Conservation (phyloP, 2,888 invertebrate species). For the Perithous albicinctus region DNA sequence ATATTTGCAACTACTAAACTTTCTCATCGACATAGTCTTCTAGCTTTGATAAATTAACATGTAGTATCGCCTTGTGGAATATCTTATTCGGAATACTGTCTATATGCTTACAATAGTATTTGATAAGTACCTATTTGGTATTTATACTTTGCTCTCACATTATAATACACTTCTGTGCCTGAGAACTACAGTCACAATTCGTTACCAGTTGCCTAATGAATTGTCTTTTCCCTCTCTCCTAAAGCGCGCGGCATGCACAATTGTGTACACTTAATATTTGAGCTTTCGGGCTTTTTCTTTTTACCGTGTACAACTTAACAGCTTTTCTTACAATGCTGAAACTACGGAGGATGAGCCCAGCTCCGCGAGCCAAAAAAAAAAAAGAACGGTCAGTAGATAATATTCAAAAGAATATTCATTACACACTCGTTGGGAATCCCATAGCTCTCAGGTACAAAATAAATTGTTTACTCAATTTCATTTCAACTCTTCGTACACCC, state of each 20-base stretch:
- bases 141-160: conserved; percentile 65
- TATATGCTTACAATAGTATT: conserved; percentile 70
- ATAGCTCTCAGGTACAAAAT: conserved; percentile 72
- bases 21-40: conserved; percentile 50
- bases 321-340: conserved; percentile 34
- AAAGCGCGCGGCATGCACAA: conserved; percentile 29
- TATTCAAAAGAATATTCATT: conserved; percentile 34
- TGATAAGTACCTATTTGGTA: conserved; percentile 71
- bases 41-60: conserved; percentile 73
- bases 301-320: conserved; percentile 37
- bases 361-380: conserved; percentile 13
- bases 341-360: conserved; percentile 22
- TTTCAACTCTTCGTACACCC: conserved; percentile 65
- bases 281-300: conserved; percentile 47
- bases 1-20: conserved; percentile 67
- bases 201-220: conserved; percentile 45
- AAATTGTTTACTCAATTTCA: conserved; percentile 53
- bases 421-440: conserved; percentile 41
- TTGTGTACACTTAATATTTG: conserved; percentile 61
- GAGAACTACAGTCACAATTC: conserved; percentile 69
- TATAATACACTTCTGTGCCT: conserved; percentile 71
- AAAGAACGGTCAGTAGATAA: conserved; percentile 6
- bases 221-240: conserved; percentile 36
- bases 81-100: conserved; percentile 75
- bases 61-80: conserved; percentile 78